Evolutionary conservation across 1,140 invertebrate genomes (phyloP).

Genomic region (Geopemphigus sp.): DNA sequence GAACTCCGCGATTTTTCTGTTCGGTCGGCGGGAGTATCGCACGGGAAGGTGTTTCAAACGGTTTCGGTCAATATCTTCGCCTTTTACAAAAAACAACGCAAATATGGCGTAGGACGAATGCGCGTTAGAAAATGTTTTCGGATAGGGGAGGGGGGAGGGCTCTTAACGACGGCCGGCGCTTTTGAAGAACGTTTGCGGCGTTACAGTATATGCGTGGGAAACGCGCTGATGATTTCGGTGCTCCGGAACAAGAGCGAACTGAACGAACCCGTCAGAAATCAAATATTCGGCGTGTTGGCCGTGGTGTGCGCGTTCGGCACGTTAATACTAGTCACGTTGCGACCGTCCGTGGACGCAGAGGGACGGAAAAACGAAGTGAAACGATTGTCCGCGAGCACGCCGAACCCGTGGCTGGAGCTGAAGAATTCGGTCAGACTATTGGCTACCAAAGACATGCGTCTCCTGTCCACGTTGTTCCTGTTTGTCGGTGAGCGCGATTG

Average conservation of each 20-base stretch:
- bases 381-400: too few relatives aligned
- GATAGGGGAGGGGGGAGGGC: too few relatives aligned
- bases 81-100: too few relatives aligned
- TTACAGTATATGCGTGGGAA: slow-evolving; percentile 2
- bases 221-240: background rate
- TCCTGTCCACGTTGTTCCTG: slow-evolving; percentile 80
- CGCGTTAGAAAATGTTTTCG: too few relatives aligned
- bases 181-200: too few relatives aligned
- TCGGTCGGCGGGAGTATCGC: too few relatives aligned
- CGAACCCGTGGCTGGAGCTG: slow-evolving; percentile 61
- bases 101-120: too few relatives aligned
- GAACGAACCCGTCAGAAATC: background rate
- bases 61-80: too few relatives aligned
- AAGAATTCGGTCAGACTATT: slow-evolving; percentile 73
- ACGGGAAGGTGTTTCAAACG: too few relatives aligned
- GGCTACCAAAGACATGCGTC: slow-evolving; percentile 76
- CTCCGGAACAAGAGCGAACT: background rate
- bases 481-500: slow-evolving; percentile 76
- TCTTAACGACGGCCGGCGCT: too few relatives aligned
- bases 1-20: too few relatives aligned
- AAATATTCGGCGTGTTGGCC: slow-evolving; percentile 72
- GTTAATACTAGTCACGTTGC: slow-evolving; percentile 65
- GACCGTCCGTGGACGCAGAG: slow-evolving; percentile 59
- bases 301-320: slow-evolving; percentile 71
- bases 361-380: background rate